phyloP scores from a whole-genome alignment of 2,113 vertebrate genomes.

The Orcinus orca region DNA sequence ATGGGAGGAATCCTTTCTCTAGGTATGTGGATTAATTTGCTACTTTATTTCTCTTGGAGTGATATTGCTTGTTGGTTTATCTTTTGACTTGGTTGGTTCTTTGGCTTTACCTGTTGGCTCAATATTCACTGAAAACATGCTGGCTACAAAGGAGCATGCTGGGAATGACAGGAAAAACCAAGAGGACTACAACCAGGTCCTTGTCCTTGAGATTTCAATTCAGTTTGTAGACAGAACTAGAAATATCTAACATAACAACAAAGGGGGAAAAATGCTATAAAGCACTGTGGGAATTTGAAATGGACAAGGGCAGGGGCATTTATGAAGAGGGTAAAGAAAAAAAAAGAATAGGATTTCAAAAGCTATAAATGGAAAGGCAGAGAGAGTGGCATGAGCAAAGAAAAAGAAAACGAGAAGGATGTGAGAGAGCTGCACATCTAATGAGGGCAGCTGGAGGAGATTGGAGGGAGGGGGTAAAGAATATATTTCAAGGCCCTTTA shows the following conservation, averaged over 20 bases:
- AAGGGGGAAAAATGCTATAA: not conserved
- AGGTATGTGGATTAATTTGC: not conserved
- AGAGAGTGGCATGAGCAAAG: not conserved
- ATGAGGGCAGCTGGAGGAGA: not conserved
- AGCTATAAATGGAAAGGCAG: not conserved
- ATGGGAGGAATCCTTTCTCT: not conserved
- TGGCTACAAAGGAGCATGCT: constrained; percentile 4
- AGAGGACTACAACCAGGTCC: not conserved
- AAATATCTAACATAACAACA: not conserved
- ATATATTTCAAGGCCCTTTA: not conserved
- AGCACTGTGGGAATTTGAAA: not conserved
- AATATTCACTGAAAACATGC: constrained; percentile 22
- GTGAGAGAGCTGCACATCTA: not conserved
- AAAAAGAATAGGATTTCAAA: not conserved
- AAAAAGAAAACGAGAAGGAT: not conserved
- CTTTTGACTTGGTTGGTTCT: not conserved
- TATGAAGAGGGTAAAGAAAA: not conserved
- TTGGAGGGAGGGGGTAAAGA: not conserved
- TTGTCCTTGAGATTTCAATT: not conserved
- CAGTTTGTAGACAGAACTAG: not conserved
- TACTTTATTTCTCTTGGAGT: constrained; percentile 17
- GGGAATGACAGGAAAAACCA: not conserved
- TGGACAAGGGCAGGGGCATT: not conserved
- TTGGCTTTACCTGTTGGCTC: not conserved
- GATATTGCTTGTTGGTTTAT: not conserved